Evolutionary conservation across 2,888 invertebrate species (phyloP).

Genomic region (Drosophila limbata): DNA sequence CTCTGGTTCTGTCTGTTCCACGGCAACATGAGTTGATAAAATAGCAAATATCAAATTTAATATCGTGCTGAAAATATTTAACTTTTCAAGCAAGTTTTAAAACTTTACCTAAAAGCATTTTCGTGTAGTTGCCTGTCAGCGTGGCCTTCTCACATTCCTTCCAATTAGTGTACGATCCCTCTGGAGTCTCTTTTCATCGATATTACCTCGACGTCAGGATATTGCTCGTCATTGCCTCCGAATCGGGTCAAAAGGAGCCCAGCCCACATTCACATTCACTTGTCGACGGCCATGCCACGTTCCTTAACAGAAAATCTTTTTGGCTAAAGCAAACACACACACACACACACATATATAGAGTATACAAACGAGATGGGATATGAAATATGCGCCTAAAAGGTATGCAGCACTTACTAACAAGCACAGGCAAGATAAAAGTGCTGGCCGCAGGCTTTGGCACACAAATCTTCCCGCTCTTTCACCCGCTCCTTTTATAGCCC

Average conservation of each 20-base stretch:
- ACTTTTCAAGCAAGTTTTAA: background rate
- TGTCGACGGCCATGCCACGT: slow-evolving; percentile 6
- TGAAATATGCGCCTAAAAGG: slow-evolving; percentile 42
- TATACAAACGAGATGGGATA: slow-evolving; percentile 9
- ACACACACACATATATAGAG: slow-evolving; percentile 6
- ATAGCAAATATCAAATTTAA: background rate
- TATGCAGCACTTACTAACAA: slow-evolving; percentile 26
- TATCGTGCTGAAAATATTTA: background rate
- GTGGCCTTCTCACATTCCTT: slow-evolving; percentile 35
- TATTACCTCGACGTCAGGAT: slow-evolving; percentile 23
- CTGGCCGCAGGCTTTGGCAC: slow-evolving; percentile 34
- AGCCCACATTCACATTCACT: slow-evolving; percentile 10
- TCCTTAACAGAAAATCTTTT: slow-evolving; percentile 33
- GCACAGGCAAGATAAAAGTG: slow-evolving; percentile 40
- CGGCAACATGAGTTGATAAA: background rate
- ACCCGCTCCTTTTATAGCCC: background rate
- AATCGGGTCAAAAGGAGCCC: slow-evolving; percentile 47
- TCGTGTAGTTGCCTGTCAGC: slow-evolving; percentile 26
- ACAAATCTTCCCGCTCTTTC: background rate
- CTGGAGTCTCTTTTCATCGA: slow-evolving; percentile 26
- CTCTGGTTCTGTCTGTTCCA: background rate
- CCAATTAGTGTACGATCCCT: slow-evolving; percentile 39
- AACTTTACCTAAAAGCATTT: slow-evolving; percentile 45
- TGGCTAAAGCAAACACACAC: slow-evolving; percentile 20
- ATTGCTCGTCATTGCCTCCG: slow-evolving; percentile 45